Evolutionary conservation across 2,888 invertebrate genomes (phyloP), one percentile per base, ranked within the genome.

Genomic region (Oscheius sp.): DNA sequence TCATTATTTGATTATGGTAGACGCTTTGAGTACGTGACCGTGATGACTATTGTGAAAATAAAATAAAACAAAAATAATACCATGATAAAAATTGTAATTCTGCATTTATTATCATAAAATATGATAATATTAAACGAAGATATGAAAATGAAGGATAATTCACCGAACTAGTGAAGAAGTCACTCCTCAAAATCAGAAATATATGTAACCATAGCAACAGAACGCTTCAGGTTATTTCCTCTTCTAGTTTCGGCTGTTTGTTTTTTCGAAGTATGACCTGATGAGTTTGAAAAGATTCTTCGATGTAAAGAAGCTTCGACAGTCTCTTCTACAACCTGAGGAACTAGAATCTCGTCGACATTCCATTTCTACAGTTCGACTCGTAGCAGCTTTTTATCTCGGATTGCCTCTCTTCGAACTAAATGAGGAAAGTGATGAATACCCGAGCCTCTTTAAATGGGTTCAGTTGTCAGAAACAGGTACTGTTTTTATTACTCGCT

Each of bases 331-430:
- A 3, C 38, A 44, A 28, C 17, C 47, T n/a, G 62, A 47, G 12
- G 47, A 45, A 6, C 22, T 26, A 17, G 44, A n/a, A 14, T 45
- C 24, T 47, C n/a, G 45, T n/a, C 28, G 49, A 17, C 33, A 47
- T 22, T 47, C 47, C 33, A 26, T n/a, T 12, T 17, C 33, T 24
- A 44, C 41, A 1, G 65, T 56, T 28, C 45, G 65, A 24, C 41
- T 65, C 0, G 65, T 65, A 20, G 51, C 65, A 14, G 65, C 65
- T 9, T 65, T 32, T 20, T 65, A 65, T 41, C 45, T 65, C 6
- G 65, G 65, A 5, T 38, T 54, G 2, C 65, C 65, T 28, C 54
- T 65, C 20, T 65, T 41, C 20, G 24, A 41, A 6, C n/a, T 44
- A 26, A 44, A 59, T 44, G 32, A 51, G 5, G 59, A 59, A 5